A percentile compares a stretch with the other conserved stretches of the same genome.
These are phyloP conservation scores for Adelognathus sp. DNA, from an alignment of 2,888 invertebrate genomes.

Conservation along the genomic window DNA sequence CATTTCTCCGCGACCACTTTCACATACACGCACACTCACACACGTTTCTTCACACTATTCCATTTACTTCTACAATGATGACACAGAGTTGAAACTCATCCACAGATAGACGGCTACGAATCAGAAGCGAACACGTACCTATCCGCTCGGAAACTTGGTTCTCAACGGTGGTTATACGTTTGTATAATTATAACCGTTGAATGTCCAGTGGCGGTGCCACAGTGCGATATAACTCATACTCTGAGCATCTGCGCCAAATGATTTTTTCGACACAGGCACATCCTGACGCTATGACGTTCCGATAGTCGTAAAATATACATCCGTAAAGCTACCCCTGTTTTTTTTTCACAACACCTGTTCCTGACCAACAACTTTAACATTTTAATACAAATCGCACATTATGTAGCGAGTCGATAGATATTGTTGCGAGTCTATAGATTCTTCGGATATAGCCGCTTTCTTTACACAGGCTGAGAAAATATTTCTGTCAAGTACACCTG, in stretches of 20 bases:
- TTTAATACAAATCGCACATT: not conserved
- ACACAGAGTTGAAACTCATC: conserved; percentile 22
- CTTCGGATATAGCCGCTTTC: not conserved
- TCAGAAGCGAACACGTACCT: conserved; percentile 14
- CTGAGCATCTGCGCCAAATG: not conserved
- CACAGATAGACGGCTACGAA: conserved; percentile 16
- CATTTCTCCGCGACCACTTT: not conserved
- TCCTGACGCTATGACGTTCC: not conserved
- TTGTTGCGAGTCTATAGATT: not conserved
- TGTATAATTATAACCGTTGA: not conserved
- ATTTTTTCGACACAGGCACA: not conserved
- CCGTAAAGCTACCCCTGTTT: not conserved
- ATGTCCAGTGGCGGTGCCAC: not conserved
- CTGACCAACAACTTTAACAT: not conserved
- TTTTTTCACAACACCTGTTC: not conserved
- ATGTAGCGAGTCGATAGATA: too few relatives aligned
- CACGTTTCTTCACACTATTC: not conserved
- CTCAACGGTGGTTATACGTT: conserved; percentile 8
- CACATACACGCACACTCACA: not conserved
- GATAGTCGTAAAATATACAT: not conserved
- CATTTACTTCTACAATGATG: not conserved
- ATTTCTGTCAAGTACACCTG: conserved; percentile 2
- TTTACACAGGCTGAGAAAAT: not conserved
- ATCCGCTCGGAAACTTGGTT: not conserved
- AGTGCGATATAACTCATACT: not conserved